Evolutionary conservation across 1,140 invertebrate species (phyloP).

Genomic region (Pentalonia nigronervosa): DNA sequence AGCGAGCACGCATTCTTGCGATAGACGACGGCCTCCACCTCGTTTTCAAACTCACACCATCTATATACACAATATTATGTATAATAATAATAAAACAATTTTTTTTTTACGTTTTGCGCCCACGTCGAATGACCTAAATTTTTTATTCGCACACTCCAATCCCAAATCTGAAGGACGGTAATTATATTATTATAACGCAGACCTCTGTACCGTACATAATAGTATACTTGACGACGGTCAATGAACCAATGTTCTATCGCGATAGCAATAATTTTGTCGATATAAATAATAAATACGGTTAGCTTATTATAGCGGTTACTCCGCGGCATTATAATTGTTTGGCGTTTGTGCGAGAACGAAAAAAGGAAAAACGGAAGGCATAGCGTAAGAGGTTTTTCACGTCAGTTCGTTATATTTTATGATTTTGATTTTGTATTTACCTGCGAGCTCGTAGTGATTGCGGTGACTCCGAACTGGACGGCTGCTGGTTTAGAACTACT

Average conservation of each 20-base stretch:
- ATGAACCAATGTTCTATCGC: neutral
- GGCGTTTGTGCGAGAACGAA: neutral
- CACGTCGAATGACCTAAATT: neutral
- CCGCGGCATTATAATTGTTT: too few species aligned
- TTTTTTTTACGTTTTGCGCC: neutral
- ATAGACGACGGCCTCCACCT: conserved; percentile 36
- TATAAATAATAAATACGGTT: too few species aligned
- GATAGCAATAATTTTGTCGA: neutral
- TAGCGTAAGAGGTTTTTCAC: neutral
- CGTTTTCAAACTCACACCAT: neutral
- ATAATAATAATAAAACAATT: neutral
- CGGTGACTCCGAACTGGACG: conserved; percentile 17
- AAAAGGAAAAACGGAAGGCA: neutral
- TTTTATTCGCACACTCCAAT: neutral
- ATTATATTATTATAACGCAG: neutral
- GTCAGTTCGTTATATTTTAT: neutral
- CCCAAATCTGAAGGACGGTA: neutral
- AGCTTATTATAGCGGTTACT: too few species aligned
- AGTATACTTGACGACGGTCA: neutral
- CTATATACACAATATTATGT: neutral
- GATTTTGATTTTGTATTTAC: conserved; percentile 13
- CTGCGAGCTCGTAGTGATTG: neutral
- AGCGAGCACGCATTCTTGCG: too few species aligned
- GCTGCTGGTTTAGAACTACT: neutral
- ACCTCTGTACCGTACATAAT: neutral